Conservation (phyloP, 1,140 invertebrate species). For the Luehdorfia chinensis region DNA sequence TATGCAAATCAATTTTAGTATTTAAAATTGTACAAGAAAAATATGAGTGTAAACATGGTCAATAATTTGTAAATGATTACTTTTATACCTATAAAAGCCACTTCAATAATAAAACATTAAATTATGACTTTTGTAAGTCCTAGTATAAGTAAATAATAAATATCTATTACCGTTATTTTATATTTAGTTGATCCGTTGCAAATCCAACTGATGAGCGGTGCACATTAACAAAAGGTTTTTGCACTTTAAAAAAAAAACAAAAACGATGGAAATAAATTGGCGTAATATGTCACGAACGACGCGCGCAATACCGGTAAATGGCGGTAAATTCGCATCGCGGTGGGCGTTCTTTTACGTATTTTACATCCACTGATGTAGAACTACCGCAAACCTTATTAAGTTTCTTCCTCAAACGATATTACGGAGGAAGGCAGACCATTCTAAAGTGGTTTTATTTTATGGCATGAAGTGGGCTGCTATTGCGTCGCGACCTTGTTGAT, state of each 20-base stretch:
- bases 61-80: too few relatives aligned
- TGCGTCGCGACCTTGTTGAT: constrained; percentile 27
- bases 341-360: constrained; percentile 47
- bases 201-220: constrained; percentile 3
- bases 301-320: constrained; percentile 42
- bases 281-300: constrained; percentile 25
- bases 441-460: constrained; percentile 3
- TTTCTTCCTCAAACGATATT: not conserved
- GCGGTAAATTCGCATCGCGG: constrained; percentile 35
- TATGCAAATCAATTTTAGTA: too few relatives aligned
- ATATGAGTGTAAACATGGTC: too few relatives aligned
- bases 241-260: constrained; percentile 20
- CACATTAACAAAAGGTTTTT: constrained; percentile 6
- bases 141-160: too few relatives aligned
- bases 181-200: too few relatives aligned
- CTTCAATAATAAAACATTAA: too few relatives aligned
- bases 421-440: not conserved
- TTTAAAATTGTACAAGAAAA: too few relatives aligned
- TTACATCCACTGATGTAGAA: constrained; percentile 29
- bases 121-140: too few relatives aligned
- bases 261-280: constrained; percentile 27
- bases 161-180: too few relatives aligned
- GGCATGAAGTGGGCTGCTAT: constrained; percentile 7
- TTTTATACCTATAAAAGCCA: too few relatives aligned
- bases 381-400: constrained; percentile 29